phyloP scores from a whole-genome alignment of 2,888 invertebrate species.

The Agrochola lychnidis region DNA sequence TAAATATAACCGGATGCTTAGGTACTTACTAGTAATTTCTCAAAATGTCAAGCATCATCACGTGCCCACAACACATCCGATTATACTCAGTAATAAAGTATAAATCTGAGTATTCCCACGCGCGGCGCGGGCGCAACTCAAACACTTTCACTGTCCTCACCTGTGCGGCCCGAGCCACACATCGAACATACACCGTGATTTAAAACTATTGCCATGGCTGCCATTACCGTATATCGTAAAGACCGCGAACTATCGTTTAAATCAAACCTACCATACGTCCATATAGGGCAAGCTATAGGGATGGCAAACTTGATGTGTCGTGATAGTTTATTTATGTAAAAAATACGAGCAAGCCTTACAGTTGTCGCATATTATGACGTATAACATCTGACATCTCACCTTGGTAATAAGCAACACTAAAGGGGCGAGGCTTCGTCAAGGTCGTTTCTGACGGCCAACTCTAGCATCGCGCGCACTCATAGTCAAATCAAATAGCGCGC shows the following conservation, averaged over 20 bases:
- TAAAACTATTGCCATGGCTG: constrained; percentile 2
- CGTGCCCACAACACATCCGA: constrained; percentile 11
- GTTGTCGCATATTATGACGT: no score
- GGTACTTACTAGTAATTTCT: neutral
- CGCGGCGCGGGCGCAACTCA: constrained; percentile 25
- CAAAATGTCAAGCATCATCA: neutral
- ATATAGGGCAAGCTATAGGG: no score
- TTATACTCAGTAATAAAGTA: constrained; percentile 47
- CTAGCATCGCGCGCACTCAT: no score
- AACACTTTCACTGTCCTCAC: constrained; percentile 57
- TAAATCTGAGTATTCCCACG: constrained; percentile 51
- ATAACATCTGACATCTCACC: no score
- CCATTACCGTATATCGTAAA: neutral
- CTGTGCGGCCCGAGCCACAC: constrained; percentile 25
- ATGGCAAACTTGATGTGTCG: neutral
- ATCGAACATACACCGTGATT: constrained; percentile 2
- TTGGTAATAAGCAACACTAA: no score
- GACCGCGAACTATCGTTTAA: neutral
- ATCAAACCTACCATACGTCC: neutral
- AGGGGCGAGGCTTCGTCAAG: no score
- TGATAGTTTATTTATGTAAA: neutral
- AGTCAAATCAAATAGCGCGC: no score
- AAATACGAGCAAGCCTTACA: neutral
- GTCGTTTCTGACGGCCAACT: no score
- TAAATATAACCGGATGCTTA: neutral